These are phyloP conservation scores for Brevimyrus niger DNA, from an alignment of 2,113 vertebrate genomes.

Conservation along the genomic window DNA sequence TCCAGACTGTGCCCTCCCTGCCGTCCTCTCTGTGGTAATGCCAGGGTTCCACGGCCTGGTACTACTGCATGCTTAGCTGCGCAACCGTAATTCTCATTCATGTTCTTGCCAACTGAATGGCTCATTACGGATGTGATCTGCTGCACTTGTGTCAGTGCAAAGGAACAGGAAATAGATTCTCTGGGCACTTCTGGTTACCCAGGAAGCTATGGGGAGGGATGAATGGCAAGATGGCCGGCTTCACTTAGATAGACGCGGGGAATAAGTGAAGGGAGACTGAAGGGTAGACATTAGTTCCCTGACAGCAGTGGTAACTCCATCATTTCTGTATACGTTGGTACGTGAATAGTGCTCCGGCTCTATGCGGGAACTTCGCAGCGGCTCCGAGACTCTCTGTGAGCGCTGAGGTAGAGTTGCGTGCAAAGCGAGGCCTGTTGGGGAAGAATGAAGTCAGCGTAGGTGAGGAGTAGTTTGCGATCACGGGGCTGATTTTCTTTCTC, in stretches of 20 bases:
- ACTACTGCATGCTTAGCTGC: background rate
- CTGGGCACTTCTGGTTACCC: background rate
- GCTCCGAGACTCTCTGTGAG: background rate
- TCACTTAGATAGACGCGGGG: background rate
- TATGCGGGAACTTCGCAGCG: background rate
- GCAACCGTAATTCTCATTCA: background rate
- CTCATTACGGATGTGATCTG: background rate
- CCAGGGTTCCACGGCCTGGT: background rate
- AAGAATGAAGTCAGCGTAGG: background rate
- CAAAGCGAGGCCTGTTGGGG: background rate
- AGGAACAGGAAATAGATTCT: background rate
- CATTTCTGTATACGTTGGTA: background rate
- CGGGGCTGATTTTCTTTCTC: background rate
- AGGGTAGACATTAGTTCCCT: background rate
- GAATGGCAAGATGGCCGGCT: background rate
- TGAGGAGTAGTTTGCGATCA: background rate
- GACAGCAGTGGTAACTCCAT: background rate
- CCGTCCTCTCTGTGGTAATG: background rate
- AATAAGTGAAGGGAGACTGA: background rate
- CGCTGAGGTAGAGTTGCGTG: background rate
- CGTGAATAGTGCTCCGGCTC: background rate
- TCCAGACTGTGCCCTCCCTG: background rate
- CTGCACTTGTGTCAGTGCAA: background rate
- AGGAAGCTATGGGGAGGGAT: background rate
- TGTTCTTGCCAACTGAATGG: background rate